phyloP scores from a whole-genome alignment of 2,797 vertebrate genomes.

The Sciurus vulgaris region DNA sequence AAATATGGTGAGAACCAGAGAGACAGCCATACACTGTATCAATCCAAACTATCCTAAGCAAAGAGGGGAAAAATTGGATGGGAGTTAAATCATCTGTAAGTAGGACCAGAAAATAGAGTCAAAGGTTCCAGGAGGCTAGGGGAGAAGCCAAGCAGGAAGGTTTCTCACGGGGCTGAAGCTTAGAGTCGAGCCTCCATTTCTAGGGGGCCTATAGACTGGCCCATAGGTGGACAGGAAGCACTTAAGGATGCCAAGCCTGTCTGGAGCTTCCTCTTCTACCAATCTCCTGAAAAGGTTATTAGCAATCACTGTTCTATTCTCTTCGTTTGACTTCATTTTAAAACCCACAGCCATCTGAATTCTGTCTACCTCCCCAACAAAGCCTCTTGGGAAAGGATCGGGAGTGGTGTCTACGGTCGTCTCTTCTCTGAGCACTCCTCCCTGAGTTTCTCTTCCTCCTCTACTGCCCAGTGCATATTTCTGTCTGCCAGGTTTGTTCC shows the following conservation, averaged over 20 bases:
- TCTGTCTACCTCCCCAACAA: background rate
- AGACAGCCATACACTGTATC: background rate
- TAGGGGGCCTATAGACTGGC: background rate
- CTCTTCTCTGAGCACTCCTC: background rate
- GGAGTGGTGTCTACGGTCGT: background rate
- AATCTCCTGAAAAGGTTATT: background rate
- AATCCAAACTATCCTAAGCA: background rate
- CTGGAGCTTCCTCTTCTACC: background rate
- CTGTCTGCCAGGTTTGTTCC: background rate
- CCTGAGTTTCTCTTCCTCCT: background rate
- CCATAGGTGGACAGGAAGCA: background rate
- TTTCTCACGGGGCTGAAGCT: background rate
- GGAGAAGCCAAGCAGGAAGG: background rate
- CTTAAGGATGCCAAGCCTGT: background rate
- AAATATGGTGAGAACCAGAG: background rate
- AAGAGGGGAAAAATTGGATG: background rate
- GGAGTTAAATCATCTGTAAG: background rate
- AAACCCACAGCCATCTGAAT: background rate
- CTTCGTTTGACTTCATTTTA: background rate
- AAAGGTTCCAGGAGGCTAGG: background rate
- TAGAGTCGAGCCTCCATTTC: background rate
- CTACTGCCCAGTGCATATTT: background rate
- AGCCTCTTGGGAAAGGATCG: background rate
- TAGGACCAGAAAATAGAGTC: slow-evolving; percentile 6
- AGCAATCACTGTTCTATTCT: background rate